Base-by-base conservation (phyloP, 1,140 invertebrate species). In the Daktulosphaira vitifoliae region DNA sequence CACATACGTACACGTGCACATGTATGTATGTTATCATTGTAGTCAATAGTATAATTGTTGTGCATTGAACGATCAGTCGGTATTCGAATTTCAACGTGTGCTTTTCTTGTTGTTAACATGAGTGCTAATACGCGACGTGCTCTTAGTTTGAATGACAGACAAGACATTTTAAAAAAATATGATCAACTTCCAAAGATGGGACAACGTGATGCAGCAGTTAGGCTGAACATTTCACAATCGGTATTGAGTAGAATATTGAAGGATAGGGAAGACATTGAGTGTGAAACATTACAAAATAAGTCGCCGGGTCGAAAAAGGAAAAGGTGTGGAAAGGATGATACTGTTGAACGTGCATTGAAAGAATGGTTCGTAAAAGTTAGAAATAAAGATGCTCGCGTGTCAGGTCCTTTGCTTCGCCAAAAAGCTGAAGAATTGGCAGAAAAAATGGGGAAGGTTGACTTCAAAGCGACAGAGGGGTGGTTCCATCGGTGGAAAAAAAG, bases 301-400 rank as follows among this genome's bases (percentile, higher is more conserved):
- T 49, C 13, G 0, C 11, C 6, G 1, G n/a, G 13, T 49, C 20
- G 48, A n/a, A 49, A 49, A 49, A n/a, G 22, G 48, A 49, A 49
- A 49, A 49, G 4, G 6, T 49, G 48, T 49, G 48, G 7, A 50
- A 26, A 50, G 13, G 11, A 26, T 50, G 70, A 74, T 70, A 69
- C 70, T 33, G 69, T 74, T 38, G 70, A 74, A 69, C 67, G 70
- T 53, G 70, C 70, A 25, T 25, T 26, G 20, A 50, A 50, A 26
- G 23, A 16, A 50, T 26, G 6, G 15, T 16, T 16, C 11, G 23
- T n/a, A 1, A 50, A 26, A 26, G 48, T 26, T 6, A 25, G 4
- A 50, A 23, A 23, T 50, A 26, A 25, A 69, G 71, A 73, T 71
- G 33, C 33, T 48, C 13, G 4, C 11, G 9, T 22, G 0, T 48